Evolutionary conservation across 1,140 invertebrate species (phyloP), one percentile per base, ranked within the genome.

Genomic region (Hylaeus anthracinus): DNA sequence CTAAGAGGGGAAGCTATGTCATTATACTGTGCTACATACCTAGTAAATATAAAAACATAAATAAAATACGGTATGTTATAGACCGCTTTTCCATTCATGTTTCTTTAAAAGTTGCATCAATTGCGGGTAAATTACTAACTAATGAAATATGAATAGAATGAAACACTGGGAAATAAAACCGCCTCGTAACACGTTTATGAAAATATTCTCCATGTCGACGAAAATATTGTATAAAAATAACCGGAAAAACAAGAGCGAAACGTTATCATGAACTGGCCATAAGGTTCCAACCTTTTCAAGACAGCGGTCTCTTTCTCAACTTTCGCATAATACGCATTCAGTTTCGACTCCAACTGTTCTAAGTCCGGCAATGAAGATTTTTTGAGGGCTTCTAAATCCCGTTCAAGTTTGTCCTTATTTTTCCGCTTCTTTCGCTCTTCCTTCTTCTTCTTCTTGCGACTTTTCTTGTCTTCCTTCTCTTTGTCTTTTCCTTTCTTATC

Each of bases 291-390:
- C 94, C 92, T 93, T 88, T 94, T 94, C 37, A 94, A 86, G 4
- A 94, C 89, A 1, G 94, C 94, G 37, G 94, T 94, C 88, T 96
- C 96, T 92, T 97, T 96, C 85, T 97, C 96, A 77, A 97, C 95
- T 93, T 96, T 96, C 48, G 96, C 95, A 92, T 97, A 97, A 92
- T 97, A 97, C 70, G 96, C 96, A 92, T 93, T 96, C 81, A 97
- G 93, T 90, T 97, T 97, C 5, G 95, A 96, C 90, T 97, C 96
- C 73, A 97, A 91, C 88, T 97, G 96, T 88, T 97, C 96, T 60
- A 97, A 92, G 87, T 96, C 96, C 14, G 96, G 95, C 86, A 97
- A 93, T 1, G 92, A 93, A 2, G 92, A 94, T 92, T 94, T 94
- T 93, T 94, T 95, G 90, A 92, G 81, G 2, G 92, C 91, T 63